Percentiles rank a stretch among this genome's conserved stretches.
Evolutionary conservation across 2,888 invertebrate genomes (phyloP).

Genomic region (Chaitophorus viminalis): DNA sequence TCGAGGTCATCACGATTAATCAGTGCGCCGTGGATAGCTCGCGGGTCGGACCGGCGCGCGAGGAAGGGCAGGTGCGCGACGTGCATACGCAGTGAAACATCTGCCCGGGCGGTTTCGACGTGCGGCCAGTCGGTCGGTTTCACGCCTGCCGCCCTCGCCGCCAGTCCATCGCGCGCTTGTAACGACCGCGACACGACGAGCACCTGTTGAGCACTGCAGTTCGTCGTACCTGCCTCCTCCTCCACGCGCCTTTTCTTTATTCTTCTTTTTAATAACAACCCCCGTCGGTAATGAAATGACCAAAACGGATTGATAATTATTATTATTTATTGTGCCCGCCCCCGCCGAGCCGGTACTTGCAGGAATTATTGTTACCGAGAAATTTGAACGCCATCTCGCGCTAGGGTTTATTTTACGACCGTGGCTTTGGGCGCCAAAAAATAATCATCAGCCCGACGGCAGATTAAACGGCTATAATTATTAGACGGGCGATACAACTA

Average conservation of each 20-base stretch:
- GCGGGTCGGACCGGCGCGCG: conserved; percentile 40
- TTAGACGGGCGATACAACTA: conserved; percentile 2
- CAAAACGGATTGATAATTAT: conserved; percentile 41
- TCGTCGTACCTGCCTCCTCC: not conserved
- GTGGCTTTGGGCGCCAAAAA: conserved; percentile 1
- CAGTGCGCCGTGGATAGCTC: conserved; percentile 51
- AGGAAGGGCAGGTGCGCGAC: conserved; percentile 34
- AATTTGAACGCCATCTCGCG: not conserved
- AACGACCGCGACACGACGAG: conserved; percentile 41
- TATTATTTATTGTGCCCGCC: conserved; percentile 32
- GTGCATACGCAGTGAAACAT: conserved; percentile 31
- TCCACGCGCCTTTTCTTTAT: not conserved
- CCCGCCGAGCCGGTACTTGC: not conserved
- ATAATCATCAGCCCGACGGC: not conserved
- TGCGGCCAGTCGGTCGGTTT: conserved; percentile 55
- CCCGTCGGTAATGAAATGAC: conserved; percentile 54
- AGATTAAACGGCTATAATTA: conserved; percentile 23
- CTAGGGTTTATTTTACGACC: conserved; percentile 33
- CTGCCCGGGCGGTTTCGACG: conserved; percentile 50
- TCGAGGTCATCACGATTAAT: conserved; percentile 60
- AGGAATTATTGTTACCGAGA: not conserved
- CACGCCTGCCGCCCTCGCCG: conserved; percentile 38
- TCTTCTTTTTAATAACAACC: not conserved
- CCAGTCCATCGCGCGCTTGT: conserved; percentile 29
- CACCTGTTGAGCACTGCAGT: conserved; percentile 49